phyloP scores from a whole-genome alignment of 2,888 invertebrate genomes.

The Xestia rhomboidea region DNA sequence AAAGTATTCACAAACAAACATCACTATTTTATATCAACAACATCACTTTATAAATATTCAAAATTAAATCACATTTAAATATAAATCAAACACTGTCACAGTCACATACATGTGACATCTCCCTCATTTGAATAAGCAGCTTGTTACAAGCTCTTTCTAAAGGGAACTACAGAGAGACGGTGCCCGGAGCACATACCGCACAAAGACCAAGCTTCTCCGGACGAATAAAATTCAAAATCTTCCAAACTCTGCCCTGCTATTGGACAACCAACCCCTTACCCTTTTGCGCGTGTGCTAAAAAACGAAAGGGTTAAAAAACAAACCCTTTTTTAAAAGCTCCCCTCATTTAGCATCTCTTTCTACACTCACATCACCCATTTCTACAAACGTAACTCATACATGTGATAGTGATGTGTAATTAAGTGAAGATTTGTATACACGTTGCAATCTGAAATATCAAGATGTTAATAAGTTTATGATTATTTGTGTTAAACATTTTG shows the following conservation, averaged over 20 bases:
- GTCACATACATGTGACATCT: slow-evolving; percentile 10
- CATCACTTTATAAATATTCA: slow-evolving; percentile 10
- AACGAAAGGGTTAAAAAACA: slow-evolving; percentile 87
- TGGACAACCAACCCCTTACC: slow-evolving; percentile 84
- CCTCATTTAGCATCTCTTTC: slow-evolving; percentile 70
- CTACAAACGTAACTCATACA: neutral
- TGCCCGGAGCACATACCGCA: slow-evolving; percentile 74
- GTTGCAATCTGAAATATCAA: neutral
- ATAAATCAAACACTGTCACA: slow-evolving; percentile 3
- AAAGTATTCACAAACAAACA: slow-evolving; percentile 18
- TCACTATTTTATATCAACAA: no score
- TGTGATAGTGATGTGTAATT: neutral
- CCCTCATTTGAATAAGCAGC: slow-evolving; percentile 75
- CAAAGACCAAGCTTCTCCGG: slow-evolving; percentile 72
- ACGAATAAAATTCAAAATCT: slow-evolving; percentile 85
- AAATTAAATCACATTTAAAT: neutral
- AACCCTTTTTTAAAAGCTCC: slow-evolving; percentile 85
- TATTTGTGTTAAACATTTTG: neutral
- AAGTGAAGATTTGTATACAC: neutral
- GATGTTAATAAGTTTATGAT: neutral
- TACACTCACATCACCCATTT: slow-evolving; percentile 38
- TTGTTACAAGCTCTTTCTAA: slow-evolving; percentile 72
- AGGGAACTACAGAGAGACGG: slow-evolving; percentile 77
- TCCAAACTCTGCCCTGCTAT: slow-evolving; percentile 81
- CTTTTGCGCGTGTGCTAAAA: slow-evolving; percentile 90